These are phyloP conservation scores for Ctenopoma kingsleyae DNA, from an alignment of 2,797 vertebrate species.

Conservation along the genomic window DNA sequence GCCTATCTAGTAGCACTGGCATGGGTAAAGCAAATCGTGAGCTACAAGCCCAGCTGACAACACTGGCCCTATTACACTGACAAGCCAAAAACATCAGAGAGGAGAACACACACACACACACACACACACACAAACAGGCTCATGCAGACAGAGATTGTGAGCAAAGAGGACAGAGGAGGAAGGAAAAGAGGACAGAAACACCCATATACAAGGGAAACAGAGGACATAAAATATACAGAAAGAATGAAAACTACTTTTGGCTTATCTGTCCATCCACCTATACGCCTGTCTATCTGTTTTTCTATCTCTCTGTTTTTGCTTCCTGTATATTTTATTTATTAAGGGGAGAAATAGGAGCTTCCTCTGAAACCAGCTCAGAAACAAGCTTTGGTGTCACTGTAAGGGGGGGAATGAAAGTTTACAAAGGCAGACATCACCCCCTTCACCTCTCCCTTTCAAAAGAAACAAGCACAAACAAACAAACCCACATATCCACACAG, in stretches of 20 bases:
- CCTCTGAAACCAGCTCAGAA: constrained; percentile 34
- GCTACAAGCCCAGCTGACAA: constrained; percentile 79
- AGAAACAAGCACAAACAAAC: background rate
- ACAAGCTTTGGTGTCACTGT: constrained; percentile 33
- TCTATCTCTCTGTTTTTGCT: constrained; percentile 17
- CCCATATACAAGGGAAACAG: constrained; percentile 30
- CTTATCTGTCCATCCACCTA: constrained; percentile 33
- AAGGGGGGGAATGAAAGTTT: constrained; percentile 36
- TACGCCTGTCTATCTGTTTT: constrained; percentile 14
- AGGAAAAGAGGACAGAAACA: constrained; percentile 44
- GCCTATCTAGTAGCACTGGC: constrained; percentile 54
- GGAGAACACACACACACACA: constrained; percentile 41
- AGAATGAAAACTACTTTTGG: constrained; percentile 36
- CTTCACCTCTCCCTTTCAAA: constrained; percentile 14
- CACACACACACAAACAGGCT: background rate
- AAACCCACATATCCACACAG: background rate
- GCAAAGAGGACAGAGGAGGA: constrained; percentile 41
- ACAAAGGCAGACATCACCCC: constrained; percentile 30
- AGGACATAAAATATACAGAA: constrained; percentile 28
- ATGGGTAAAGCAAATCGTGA: constrained; percentile 78
- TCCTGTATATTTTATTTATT: constrained; percentile 37
- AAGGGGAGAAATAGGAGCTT: constrained; percentile 19
- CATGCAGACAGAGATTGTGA: constrained; percentile 21
- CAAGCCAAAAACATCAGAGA: constrained; percentile 82
- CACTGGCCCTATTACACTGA: constrained; percentile 82